Evolutionary conservation across 2,797 vertebrate genomes (phyloP).

Genomic region (Coccyzus lansbergi): DNA sequence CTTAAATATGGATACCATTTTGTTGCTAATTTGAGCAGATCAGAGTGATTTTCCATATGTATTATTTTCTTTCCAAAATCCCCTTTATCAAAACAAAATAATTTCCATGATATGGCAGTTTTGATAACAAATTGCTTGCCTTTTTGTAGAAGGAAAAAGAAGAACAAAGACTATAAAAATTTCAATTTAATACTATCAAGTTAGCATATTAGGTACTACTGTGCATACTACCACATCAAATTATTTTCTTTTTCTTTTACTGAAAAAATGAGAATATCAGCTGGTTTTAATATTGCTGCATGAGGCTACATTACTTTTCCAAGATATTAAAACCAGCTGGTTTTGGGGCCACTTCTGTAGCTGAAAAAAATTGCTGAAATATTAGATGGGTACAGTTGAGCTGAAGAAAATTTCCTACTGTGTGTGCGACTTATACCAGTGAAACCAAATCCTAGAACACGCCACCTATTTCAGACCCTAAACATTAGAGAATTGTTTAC

Average conservation of each 20-base stretch:
- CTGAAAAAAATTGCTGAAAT: background rate
- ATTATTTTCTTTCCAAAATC: background rate
- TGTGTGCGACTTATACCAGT: background rate
- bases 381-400: background rate
- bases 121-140: background rate
- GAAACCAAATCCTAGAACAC: background rate
- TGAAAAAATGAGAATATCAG: slow-evolving; percentile 34
- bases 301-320: background rate
- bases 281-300: background rate
- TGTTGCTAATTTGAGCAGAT: background rate
- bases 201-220: background rate
- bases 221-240: background rate
- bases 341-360: background rate
- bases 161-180: background rate
- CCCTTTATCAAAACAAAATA: background rate
- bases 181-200: background rate
- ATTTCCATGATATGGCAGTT: background rate
- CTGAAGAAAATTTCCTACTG: background rate
- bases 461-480: background rate
- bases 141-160: background rate
- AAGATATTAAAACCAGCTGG: slow-evolving; percentile 40
- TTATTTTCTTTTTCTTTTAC: background rate
- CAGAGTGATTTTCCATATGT: background rate
- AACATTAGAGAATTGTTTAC: background rate
- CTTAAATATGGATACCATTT: background rate